phyloP scores from a whole-genome alignment of 2,113 vertebrate species.

The Benitochromis conjunctus region DNA sequence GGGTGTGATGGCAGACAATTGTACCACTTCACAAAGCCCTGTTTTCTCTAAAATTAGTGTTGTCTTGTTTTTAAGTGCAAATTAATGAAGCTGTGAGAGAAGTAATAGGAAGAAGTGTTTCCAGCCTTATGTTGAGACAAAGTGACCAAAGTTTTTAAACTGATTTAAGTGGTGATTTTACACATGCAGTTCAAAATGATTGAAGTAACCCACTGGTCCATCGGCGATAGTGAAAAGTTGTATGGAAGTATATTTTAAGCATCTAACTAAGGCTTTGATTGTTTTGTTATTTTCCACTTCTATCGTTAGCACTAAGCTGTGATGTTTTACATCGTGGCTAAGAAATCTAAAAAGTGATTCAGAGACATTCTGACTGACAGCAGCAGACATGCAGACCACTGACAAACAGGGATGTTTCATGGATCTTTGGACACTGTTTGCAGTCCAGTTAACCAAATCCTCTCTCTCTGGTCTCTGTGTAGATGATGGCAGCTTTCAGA shows the following conservation, averaged over 20 bases:
- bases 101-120: not conserved
- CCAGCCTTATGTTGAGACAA: not conserved
- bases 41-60: not conserved
- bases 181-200: not conserved
- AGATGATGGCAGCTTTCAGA: not conserved
- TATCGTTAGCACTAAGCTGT: not conserved
- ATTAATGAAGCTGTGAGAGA: not conserved
- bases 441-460: not conserved
- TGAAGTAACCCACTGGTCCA: not conserved
- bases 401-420: not conserved
- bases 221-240: not conserved
- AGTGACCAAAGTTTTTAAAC: not conserved
- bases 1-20: not conserved
- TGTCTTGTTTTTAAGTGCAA: not conserved
- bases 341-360: not conserved
- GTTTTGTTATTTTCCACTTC: not conserved
- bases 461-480: not conserved
- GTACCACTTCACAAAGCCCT: not conserved
- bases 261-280: not conserved
- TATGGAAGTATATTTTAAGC: not conserved
- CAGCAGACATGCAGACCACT: not conserved
- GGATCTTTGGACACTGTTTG: not conserved
- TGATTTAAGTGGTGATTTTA: not conserved
- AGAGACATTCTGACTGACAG: not conserved
- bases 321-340: not conserved